Evolutionary conservation across 1,140 invertebrate genomes (phyloP).

Genomic region (Diachasmimorpha longicaudata): DNA sequence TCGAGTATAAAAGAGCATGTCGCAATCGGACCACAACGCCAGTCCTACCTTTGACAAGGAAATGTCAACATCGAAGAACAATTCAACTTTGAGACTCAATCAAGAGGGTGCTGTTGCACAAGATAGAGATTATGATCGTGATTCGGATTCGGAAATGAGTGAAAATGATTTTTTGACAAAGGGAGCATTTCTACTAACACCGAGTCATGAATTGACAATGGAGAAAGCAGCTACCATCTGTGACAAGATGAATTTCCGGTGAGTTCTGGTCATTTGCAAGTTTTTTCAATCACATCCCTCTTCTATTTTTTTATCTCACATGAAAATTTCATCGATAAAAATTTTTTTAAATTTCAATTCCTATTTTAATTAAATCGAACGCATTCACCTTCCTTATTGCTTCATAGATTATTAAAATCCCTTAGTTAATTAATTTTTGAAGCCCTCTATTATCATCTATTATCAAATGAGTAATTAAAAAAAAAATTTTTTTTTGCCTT

Average conservation of each 20-base stretch:
- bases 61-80: slow-evolving; percentile 55
- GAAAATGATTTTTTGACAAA: slow-evolving; percentile 61
- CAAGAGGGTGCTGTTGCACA: slow-evolving; percentile 41
- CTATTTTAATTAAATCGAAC: too few species aligned
- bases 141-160: slow-evolving; percentile 55
- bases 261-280: slow-evolving; percentile 27
- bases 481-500: too few species aligned
- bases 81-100: slow-evolving; percentile 48
- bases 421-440: too few species aligned
- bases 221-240: slow-evolving; percentile 84
- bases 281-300: neutral
- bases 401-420: too few species aligned
- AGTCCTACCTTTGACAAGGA: slow-evolving; percentile 52
- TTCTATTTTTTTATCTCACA: too few species aligned
- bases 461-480: too few species aligned
- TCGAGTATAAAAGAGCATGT: slow-evolving; percentile 54
- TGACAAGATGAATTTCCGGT: slow-evolving; percentile 82
- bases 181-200: slow-evolving; percentile 81
- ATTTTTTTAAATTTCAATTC: too few species aligned
- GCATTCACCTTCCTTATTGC: too few species aligned
- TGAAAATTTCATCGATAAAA: neutral
- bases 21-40: slow-evolving; percentile 40
- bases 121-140: slow-evolving; percentile 43
- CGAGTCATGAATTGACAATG: slow-evolving; percentile 81
- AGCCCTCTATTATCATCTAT: too few species aligned